phyloP scores from a whole-genome alignment of 2,888 invertebrate species.

The Geophilus truncorum region DNA sequence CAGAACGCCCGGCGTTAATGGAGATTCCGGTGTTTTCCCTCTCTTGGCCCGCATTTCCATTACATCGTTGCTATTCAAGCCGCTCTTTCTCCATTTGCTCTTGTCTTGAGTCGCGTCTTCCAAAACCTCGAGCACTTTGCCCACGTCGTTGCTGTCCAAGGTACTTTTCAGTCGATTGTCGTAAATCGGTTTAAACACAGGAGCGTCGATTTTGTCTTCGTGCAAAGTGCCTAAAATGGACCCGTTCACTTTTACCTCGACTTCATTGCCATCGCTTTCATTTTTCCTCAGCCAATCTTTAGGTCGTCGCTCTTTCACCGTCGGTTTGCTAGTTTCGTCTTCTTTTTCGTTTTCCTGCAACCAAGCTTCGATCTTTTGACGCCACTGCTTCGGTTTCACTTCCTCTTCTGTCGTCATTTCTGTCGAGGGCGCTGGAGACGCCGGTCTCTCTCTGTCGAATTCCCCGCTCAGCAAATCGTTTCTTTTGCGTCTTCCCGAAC shows the following conservation, averaged over 20 bases:
- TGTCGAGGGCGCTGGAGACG: slow-evolving; percentile 39
- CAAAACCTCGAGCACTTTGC: slow-evolving; percentile 36
- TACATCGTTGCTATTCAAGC: slow-evolving; percentile 48
- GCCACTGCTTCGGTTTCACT: slow-evolving; percentile 56
- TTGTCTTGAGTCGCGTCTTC: slow-evolving; percentile 60
- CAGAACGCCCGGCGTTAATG: background rate
- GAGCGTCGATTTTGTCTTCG: slow-evolving; percentile 32
- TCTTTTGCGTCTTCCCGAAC: slow-evolving; percentile 67
- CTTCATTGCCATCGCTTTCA: background rate
- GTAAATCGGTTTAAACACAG: slow-evolving; percentile 29
- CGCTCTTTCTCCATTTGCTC: slow-evolving; percentile 68
- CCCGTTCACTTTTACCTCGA: background rate
- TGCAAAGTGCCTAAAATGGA: slow-evolving; percentile 31
- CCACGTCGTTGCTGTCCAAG: slow-evolving; percentile 23
- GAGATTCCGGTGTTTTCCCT: background rate
- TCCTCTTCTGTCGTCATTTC: slow-evolving; percentile 32
- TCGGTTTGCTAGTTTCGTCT: slow-evolving; percentile 50
- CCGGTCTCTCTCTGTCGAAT: slow-evolving; percentile 41
- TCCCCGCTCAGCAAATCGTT: slow-evolving; percentile 57
- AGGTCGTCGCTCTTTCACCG: background rate
- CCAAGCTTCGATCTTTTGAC: slow-evolving; percentile 88
- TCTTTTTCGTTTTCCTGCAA: slow-evolving; percentile 77
- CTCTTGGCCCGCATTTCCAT: slow-evolving; percentile 54
- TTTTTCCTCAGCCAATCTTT: slow-evolving; percentile 1
- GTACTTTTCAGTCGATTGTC: slow-evolving; percentile 35